phyloP scores from a whole-genome alignment of 2,888 invertebrate genomes.

The Ephialtes manifestator region DNA sequence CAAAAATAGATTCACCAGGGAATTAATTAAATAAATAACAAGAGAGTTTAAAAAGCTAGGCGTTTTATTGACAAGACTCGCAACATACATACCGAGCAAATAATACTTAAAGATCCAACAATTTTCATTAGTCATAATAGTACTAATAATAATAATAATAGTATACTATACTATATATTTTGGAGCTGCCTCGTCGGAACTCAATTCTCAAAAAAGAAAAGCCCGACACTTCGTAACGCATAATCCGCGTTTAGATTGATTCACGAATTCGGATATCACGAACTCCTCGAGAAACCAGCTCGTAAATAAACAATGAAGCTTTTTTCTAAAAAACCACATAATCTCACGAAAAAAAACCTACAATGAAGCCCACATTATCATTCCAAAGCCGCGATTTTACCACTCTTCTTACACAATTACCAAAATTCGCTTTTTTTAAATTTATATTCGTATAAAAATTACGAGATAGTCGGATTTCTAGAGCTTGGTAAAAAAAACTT shows the following conservation, averaged over 20 bases:
- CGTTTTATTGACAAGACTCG: constrained; percentile 78
- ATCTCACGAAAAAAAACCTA: background rate
- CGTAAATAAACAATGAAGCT: constrained; percentile 25
- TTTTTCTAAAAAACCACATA: constrained; percentile 2
- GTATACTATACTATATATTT: background rate
- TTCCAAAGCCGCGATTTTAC: constrained; percentile 29
- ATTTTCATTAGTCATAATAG: constrained; percentile 49
- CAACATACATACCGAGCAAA: constrained; percentile 78
- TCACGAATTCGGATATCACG: too few species aligned
- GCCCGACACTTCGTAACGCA: background rate
- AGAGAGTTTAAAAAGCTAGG: constrained; percentile 76
- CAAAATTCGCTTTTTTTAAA: constrained; percentile 2
- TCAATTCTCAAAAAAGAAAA: background rate
- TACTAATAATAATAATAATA: constrained; percentile 5
- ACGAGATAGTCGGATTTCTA: background rate
- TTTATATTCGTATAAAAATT: constrained; percentile 20
- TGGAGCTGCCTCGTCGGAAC: constrained; percentile 1
- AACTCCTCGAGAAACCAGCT: constrained; percentile 28
- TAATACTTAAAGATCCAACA: constrained; percentile 73
- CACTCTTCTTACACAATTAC: constrained; percentile 14
- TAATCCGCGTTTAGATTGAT: background rate
- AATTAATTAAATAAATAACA: background rate
- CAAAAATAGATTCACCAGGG: too few species aligned
- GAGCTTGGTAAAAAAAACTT: background rate
- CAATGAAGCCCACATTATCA: constrained; percentile 28